These are phyloP conservation scores for Heliothis peltigera DNA, from an alignment of 2,888 invertebrate species.

Conservation along the genomic window DNA sequence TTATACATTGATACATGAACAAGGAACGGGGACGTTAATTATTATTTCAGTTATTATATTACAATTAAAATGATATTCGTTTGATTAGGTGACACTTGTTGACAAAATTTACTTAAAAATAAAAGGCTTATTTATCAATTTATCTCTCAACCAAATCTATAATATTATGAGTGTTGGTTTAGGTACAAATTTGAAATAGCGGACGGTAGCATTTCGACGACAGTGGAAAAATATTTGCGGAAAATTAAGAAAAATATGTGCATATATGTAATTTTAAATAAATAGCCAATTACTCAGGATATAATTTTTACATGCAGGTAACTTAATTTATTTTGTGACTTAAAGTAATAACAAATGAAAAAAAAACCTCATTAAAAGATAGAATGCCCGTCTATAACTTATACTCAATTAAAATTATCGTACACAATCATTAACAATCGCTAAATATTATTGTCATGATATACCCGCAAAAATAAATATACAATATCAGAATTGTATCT, in stretches of 20 bases:
- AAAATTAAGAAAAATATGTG: too few species aligned
- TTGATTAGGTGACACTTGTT: background rate
- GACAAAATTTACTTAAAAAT: too few species aligned
- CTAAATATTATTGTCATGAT: slow-evolving; percentile 47
- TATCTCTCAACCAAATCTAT: too few species aligned
- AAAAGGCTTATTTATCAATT: too few species aligned
- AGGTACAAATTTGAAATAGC: background rate
- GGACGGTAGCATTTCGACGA: too few species aligned
- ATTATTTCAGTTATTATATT: slow-evolving; percentile 10
- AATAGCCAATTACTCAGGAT: background rate
- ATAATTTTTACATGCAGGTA: slow-evolving; percentile 13
- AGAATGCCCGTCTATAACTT: background rate
- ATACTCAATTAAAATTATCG: slow-evolving; percentile 1
- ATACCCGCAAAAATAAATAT: slow-evolving; percentile 13
- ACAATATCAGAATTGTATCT: background rate
- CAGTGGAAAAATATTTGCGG: too few species aligned
- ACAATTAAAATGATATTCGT: background rate
- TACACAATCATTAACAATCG: background rate
- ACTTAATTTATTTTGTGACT: slow-evolving; percentile 40
- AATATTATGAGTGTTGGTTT: background rate
- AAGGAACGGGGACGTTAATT: slow-evolving; percentile 17
- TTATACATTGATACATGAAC: background rate
- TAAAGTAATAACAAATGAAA: slow-evolving; percentile 12
- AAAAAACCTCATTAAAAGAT: too few species aligned
- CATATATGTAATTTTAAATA: too few species aligned